Base-by-base conservation (phyloP, 2,113 vertebrate genomes). In the Hydrolagus affinis region DNA sequence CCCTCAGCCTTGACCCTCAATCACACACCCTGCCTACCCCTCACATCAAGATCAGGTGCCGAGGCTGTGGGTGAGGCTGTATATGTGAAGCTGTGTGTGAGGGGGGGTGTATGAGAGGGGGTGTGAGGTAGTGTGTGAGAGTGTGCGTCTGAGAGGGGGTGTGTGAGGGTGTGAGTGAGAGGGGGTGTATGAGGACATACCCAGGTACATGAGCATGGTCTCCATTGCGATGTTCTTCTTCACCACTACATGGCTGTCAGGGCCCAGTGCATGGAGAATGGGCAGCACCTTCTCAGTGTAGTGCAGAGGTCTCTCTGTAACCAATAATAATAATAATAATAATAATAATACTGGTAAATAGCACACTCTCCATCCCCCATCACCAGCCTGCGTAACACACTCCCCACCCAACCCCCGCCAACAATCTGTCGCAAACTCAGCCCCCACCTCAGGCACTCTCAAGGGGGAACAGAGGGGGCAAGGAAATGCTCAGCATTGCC, bases 201-300 rank as follows among this genome's bases (percentile, higher is more conserved):
- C 94, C 25, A 98, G 89, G 86, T 96, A 98, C 10, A 93, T 0
- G 4, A 97, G 88, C 94, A 98, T 97, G 71, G 90, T 89, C 75
- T 97, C 96, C 96, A 98, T 98, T 66, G 93, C 90, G 7, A 89
- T 14, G 85, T 97, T 90, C 87, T 95, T 98, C 91, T 97, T 98
- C 85, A 99, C 94, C 72, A 99, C 93, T 87, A 99, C 90, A 88
- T 94, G 90, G 87, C 95, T 96, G 21, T 96, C 96, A 0, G 90
- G 94, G 1, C 95, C 96, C 75, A 95, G 90, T 8, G 94, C 90
- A 11, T 98, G 96, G 62, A 98, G 59, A 32, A 98, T 96, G 88
- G 96, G 96, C 60, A 98, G 90, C 12, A 98, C 97, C 64, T 95
- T 94, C 88, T 98, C 97, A 0, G 90, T 91, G 88, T 95, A 96